Conservation (phyloP, 1,140 invertebrate genomes). For the Drosophila lacteicornis region DNA sequence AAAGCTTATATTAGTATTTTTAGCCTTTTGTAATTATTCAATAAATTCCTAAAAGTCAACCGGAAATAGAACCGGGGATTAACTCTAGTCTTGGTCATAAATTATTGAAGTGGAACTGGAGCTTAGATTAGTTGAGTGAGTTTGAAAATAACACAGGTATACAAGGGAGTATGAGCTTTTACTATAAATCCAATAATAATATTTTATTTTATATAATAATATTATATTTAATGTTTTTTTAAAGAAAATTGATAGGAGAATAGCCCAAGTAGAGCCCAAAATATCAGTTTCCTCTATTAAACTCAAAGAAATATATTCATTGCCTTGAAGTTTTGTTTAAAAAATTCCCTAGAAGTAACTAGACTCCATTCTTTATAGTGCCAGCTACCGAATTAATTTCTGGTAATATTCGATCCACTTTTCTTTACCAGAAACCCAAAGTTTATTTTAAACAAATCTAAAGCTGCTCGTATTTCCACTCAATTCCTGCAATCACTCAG, state of each 20-base stretch:
- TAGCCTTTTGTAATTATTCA: background rate
- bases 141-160: background rate
- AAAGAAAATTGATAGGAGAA: too few species aligned
- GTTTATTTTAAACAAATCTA: slow-evolving; percentile 1
- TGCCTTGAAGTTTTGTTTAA: background rate
- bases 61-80: slow-evolving; percentile 36
- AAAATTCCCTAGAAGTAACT: background rate
- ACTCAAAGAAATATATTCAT: too few species aligned
- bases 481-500: slow-evolving; percentile 14
- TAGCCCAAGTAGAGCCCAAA: too few species aligned
- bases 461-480: background rate
- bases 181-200: too few species aligned
- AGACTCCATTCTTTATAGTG: background rate
- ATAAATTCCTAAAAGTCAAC: slow-evolving; percentile 14
- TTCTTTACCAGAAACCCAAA: background rate
- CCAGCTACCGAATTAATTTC: background rate
- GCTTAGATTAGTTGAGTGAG: background rate
- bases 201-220: too few species aligned
- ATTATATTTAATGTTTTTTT: too few species aligned
- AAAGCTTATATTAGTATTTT: background rate
- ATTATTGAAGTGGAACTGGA: slow-evolving; percentile 33
- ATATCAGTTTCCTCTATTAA: too few species aligned
- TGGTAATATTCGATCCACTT: background rate
- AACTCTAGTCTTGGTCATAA: slow-evolving; percentile 15
- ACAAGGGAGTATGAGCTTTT: too few species aligned